phyloP scores from a whole-genome alignment of 2,888 invertebrate genomes.

The Metellina segmentata region DNA sequence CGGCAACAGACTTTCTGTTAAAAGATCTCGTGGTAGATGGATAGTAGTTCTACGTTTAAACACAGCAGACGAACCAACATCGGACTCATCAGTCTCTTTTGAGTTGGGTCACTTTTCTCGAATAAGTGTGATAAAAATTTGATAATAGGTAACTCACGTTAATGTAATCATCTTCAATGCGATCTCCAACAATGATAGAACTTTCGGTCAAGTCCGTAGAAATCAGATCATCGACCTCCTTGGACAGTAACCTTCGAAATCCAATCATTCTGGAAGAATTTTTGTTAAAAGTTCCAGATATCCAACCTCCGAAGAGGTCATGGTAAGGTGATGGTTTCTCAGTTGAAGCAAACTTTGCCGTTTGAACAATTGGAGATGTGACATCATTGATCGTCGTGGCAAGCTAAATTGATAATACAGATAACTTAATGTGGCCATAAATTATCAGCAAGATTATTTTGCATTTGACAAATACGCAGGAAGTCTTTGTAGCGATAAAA shows the following conservation, averaged over 20 bases:
- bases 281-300: background rate
- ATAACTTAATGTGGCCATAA: background rate
- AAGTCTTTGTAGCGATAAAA: too few species aligned
- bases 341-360: too few species aligned
- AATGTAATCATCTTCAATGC: constrained; percentile 45
- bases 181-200: constrained; percentile 26
- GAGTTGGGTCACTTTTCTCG: background rate
- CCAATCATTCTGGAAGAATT: background rate
- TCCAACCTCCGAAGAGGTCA: constrained; percentile 53
- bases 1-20: background rate
- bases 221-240: background rate
- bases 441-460: too few species aligned
- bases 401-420: background rate
- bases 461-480: too few species aligned
- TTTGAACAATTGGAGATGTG: background rate
- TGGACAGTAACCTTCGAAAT: constrained; percentile 10
- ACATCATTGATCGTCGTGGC: constrained; percentile 11
- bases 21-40: background rate
- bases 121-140: background rate
- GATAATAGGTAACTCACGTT: constrained; percentile 36
- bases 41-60: background rate
- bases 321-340: background rate
- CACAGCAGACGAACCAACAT: too few species aligned
- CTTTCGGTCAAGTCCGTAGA: background rate
- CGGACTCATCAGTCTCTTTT: background rate